These are phyloP conservation scores for Orchesellides sinensis DNA, from an alignment of 2,888 invertebrate genomes.

Conservation along the genomic window DNA sequence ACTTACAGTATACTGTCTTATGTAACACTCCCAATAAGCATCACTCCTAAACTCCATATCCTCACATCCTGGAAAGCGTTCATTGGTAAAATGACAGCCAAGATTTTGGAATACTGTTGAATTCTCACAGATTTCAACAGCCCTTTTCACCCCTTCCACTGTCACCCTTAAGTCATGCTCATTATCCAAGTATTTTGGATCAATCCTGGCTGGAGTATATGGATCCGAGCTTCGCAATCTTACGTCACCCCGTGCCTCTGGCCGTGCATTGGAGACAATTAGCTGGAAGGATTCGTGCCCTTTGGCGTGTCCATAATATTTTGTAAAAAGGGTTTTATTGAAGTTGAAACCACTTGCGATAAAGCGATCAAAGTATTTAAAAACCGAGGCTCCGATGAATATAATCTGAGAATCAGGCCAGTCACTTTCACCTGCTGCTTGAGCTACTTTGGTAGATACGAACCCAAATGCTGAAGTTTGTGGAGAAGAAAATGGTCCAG, in stretches of 20 bases:
- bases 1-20: slow-evolving; percentile 33
- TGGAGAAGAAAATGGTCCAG: slow-evolving; percentile 64
- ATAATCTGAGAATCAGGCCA: slow-evolving; percentile 68
- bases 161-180: slow-evolving; percentile 61
- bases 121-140: slow-evolving; percentile 53
- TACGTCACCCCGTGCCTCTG: slow-evolving; percentile 64
- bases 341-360: slow-evolving; percentile 62
- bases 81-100: slow-evolving; percentile 40
- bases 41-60: slow-evolving; percentile 48
- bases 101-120: slow-evolving; percentile 47
- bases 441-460: slow-evolving; percentile 54
- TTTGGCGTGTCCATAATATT: slow-evolving; percentile 58
- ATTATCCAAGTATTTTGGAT: slow-evolving; percentile 68
- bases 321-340: slow-evolving; percentile 43
- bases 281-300: slow-evolving; percentile 65
- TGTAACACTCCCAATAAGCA: slow-evolving; percentile 59
- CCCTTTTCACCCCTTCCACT: slow-evolving; percentile 62
- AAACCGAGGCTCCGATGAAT: slow-evolving; percentile 45
- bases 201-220: slow-evolving; percentile 39
- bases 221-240: slow-evolving; percentile 37
- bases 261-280: slow-evolving; percentile 50
- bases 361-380: slow-evolving; percentile 55
- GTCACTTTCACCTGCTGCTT: slow-evolving; percentile 55
- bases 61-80: slow-evolving; percentile 55
- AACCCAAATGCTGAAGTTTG: slow-evolving; percentile 61